Percentiles rank a stretch among this genome's conserved stretches.
phyloP scores from a whole-genome alignment of 2,888 invertebrate genomes.

The Athalia cordata region DNA sequence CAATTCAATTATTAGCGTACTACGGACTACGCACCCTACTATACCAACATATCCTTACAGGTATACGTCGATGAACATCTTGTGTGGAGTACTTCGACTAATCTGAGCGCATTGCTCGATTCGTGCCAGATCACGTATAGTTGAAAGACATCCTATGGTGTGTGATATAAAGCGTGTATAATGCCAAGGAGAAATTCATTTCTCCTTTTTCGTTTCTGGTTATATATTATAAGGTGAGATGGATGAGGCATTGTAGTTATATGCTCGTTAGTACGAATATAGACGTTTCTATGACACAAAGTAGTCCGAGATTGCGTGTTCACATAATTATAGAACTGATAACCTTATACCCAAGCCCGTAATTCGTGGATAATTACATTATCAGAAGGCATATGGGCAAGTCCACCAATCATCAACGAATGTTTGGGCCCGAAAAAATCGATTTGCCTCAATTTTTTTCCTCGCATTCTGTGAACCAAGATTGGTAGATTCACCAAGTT shows the following conservation, averaged over 20 bases:
- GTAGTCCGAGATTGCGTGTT: slow-evolving; percentile 4
- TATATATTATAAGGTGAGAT: background rate
- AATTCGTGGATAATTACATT: slow-evolving; percentile 25
- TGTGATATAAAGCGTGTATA: background rate
- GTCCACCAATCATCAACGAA: no score
- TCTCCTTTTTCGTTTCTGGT: background rate
- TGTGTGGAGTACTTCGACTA: background rate
- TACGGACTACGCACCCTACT: slow-evolving; percentile 5
- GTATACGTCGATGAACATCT: background rate
- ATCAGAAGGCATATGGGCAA: slow-evolving; percentile 15
- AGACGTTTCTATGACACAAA: slow-evolving; percentile 11
- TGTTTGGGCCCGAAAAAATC: no score
- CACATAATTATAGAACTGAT: slow-evolving; percentile 28
- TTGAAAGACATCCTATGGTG: no score
- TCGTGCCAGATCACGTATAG: background rate
- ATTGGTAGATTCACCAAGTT: no score
- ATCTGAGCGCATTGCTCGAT: no score
- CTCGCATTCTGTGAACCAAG: no score
- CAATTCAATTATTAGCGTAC: slow-evolving; percentile 27
- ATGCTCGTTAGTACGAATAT: slow-evolving; percentile 17
- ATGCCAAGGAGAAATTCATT: background rate
- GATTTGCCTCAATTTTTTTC: no score
- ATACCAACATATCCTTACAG: background rate
- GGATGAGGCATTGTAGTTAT: background rate
- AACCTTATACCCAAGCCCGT: slow-evolving; percentile 18